Conservation (phyloP, 1,140 invertebrate genomes). For the Zaprionus vittiger region DNA sequence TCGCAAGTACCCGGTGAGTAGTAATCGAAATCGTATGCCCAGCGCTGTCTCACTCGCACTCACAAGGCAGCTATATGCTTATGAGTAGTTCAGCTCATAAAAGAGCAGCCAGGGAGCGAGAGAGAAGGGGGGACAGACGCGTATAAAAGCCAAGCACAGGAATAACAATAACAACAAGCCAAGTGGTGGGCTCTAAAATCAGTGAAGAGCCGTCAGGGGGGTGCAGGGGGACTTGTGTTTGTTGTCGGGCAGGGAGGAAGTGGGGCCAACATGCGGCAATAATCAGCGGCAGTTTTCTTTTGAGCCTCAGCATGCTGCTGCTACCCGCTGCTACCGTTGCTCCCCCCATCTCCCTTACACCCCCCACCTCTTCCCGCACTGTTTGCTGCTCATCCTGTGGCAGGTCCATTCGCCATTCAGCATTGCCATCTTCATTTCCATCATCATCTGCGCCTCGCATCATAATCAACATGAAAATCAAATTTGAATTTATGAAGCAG, state of each 20-base stretch:
- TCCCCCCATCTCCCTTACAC: neutral
- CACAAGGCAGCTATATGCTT: neutral
- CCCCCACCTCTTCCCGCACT: too few species aligned
- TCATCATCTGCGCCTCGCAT: conserved; percentile 73
- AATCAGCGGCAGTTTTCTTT: conserved; percentile 47
- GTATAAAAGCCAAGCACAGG: conserved; percentile 46
- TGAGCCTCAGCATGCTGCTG: conserved; percentile 12
- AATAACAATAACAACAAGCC: conserved; percentile 44
- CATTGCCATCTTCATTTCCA: conserved; percentile 76
- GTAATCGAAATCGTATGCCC: conserved; percentile 5
- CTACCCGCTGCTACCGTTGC: neutral
- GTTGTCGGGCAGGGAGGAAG: neutral
- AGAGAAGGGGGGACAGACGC: conserved; percentile 3
- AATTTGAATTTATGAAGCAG: conserved; percentile 81
- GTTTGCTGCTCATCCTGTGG: neutral
- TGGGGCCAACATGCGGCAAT: conserved; percentile 16
- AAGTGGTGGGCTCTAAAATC: conserved; percentile 60
- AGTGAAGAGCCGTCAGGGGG: conserved; percentile 23
- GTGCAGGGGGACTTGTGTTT: neutral
- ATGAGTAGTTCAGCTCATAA: conserved; percentile 63
- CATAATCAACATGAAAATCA: conserved; percentile 83
- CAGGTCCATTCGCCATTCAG: conserved; percentile 54
- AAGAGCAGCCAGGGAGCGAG: conserved; percentile 29
- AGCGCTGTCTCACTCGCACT: neutral
- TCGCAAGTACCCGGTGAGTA: conserved; percentile 14